A percentile compares a stretch with the other conserved stretches of the same genome.
phyloP scores from a whole-genome alignment of 1,140 invertebrate genomes.

The Odontomachus brunneus region DNA sequence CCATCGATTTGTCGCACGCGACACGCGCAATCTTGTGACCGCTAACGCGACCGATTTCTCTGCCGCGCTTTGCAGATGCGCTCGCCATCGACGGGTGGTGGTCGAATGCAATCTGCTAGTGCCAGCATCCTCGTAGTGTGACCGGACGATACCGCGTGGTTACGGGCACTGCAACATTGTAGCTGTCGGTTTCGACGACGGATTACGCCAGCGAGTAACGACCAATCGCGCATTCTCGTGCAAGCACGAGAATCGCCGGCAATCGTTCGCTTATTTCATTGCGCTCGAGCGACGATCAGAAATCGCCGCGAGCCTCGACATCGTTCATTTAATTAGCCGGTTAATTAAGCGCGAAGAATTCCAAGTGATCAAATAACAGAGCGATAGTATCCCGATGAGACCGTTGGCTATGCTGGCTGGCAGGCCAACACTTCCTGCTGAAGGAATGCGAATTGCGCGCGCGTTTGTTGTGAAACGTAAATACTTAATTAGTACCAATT shows the following conservation, averaged over 20 bases:
- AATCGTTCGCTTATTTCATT: slow-evolving; percentile 16
- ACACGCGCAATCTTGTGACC: slow-evolving; percentile 45
- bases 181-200: slow-evolving; percentile 9
- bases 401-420: too few species aligned
- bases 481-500: too few species aligned
- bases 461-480: too few species aligned
- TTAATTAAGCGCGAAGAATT: too few species aligned
- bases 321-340: too few species aligned
- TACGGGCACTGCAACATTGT: slow-evolving; percentile 18
- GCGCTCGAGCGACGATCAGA: neutral
- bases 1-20: slow-evolving; percentile 40
- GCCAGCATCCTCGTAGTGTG: slow-evolving; percentile 34
- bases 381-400: too few species aligned
- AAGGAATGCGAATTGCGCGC: too few species aligned
- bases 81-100: too few species aligned
- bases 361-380: too few species aligned
- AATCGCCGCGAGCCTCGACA: neutral
- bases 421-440: too few species aligned
- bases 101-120: slow-evolving; percentile 27
- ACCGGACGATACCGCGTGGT: slow-evolving; percentile 15
- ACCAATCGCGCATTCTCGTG: slow-evolving; percentile 7
- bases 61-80: neutral
- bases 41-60: slow-evolving; percentile 42
- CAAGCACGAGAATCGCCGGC: neutral
- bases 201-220: slow-evolving; percentile 6